Base-by-base conservation (phyloP, 2,888 invertebrate genomes). In the Sabellastarte sp. region DNA sequence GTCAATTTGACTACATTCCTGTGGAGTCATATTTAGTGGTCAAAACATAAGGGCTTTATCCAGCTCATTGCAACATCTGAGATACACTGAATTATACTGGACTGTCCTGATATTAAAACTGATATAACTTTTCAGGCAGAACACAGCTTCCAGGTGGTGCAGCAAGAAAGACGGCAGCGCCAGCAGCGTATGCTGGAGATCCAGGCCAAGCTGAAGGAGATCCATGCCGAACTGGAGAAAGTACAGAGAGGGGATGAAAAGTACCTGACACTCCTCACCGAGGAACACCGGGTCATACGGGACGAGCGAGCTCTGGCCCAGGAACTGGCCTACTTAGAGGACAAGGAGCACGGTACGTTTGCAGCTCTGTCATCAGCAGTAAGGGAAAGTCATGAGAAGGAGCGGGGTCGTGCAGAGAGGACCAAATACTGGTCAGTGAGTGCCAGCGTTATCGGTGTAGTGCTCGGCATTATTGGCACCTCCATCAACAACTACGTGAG, bases 391-490 rank as follows among this genome's bases (percentile, higher is more conserved):
- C 93, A 93, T 77, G 93, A 93, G 81, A 87, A 91, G 63, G 93
- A 93, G 81, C 84, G 93, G 50, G 89, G 90, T 0, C 90, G 92
- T 31, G 88, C 91, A 2, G 92, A 93, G 80, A 87, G 90, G 63
- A 92, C 92, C 64, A 93, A 93, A 83, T 93, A 93, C 81, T 92
- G 92, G 89, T 90, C 90, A 67, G 87, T 91, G 62, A 89, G 90
- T 52, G 90, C 90, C 3, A 90, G 90, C 3, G 86, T 90, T 70
- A 84, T 89, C 80, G 91, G 90, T 57, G 86, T 86, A 1, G 71
- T 82, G 5, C 77, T 87, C 2, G 91, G 90, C 15, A 88, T 90
- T 69, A 82, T 88, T 0, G 90, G 90, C 24, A 88, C 89, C 0
- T 88, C 89, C 0, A 84, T 90, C 41, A 90, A 89, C 81, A 90